Base-by-base conservation (phyloP, 2,888 invertebrate genomes). In the Lasiommata megera region DNA sequence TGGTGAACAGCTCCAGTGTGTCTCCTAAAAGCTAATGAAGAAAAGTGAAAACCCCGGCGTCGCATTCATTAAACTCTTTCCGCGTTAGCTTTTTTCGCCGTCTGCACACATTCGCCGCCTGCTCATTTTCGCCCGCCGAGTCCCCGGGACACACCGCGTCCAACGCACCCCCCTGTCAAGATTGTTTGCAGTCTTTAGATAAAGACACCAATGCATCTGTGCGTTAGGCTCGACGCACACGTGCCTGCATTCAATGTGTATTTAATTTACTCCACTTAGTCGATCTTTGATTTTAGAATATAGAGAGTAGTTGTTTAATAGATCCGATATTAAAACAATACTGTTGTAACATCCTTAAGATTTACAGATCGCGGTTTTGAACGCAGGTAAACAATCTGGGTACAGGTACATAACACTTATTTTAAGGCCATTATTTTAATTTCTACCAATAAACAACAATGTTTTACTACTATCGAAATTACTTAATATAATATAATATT, bases 131-230 rank as follows among this genome's bases (percentile, higher is more conserved):
- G 56, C 58, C 44, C 5, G 2, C 23, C 5, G 23, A 2, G 64
- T 7, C 8, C 1, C n/a, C 12, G 3, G 36, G 57, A 60, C 61
- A 31, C 29, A 29, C n/a, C 11, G 34, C 58, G 59, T 60, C 63
- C 60, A 66, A 65, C 61, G 60, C 63, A 57, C 68, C 64, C 64
- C 65, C 44, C 65, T 61, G 70, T 69, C 70, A 70, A 70, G 68
- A 68, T 66, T 67, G 65, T 63, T 61, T 65, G 62, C 67, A 65
- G 66, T 65, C 67, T 65, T 65, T 54, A 62, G 64, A 66, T 64
- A 68, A 64, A 67, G 62, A 46, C 46, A 46, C 11, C 29, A 9
- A 31, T 28, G 46, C 29, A 29, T 29, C n/a, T n/a, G n/a, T 44
- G 44, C 9, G 28, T 16, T 14, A 31, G 31, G 46, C 14, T 16